phyloP scores from a whole-genome alignment of 2,797 vertebrate species.

The Scolopax bukidnonensis region DNA sequence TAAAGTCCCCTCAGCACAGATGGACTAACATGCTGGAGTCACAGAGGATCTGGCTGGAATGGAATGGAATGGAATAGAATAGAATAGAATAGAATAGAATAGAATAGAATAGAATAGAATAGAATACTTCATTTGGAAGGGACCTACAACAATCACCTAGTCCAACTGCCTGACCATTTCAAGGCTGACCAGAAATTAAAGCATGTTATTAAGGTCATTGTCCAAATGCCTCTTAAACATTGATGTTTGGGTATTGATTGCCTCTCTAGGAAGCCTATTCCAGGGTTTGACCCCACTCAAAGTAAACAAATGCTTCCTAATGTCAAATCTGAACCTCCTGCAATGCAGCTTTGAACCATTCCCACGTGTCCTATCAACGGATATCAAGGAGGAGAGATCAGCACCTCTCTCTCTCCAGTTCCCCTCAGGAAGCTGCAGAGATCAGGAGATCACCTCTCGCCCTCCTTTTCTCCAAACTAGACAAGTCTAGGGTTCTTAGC shows the following conservation, averaged over 20 bases:
- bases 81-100: neutral
- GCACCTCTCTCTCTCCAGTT: accelerated
- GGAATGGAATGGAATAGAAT: neutral
- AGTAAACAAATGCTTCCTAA: neutral
- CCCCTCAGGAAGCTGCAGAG: neutral
- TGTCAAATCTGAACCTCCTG: accelerated
- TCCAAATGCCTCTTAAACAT: neutral
- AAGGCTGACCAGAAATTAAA: neutral
- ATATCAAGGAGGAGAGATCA: neutral
- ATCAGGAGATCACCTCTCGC: accelerated
- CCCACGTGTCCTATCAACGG: accelerated
- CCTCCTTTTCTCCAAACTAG: neutral
- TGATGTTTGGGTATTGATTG: accelerated
- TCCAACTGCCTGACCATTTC: neutral
- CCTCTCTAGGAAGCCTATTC: neutral
- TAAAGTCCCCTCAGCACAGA: neutral
- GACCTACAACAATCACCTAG: neutral
- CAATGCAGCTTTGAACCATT: neutral
- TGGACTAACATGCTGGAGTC: neutral
- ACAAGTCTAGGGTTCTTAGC: neutral
- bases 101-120: neutral
- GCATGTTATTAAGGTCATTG: neutral
- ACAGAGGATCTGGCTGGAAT: neutral
- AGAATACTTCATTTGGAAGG: neutral
- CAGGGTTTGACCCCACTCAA: neutral